Evolutionary conservation across 2,113 vertebrate genomes (phyloP), one percentile per base, ranked within the genome.

Genomic region (Cettia cetti): DNA sequence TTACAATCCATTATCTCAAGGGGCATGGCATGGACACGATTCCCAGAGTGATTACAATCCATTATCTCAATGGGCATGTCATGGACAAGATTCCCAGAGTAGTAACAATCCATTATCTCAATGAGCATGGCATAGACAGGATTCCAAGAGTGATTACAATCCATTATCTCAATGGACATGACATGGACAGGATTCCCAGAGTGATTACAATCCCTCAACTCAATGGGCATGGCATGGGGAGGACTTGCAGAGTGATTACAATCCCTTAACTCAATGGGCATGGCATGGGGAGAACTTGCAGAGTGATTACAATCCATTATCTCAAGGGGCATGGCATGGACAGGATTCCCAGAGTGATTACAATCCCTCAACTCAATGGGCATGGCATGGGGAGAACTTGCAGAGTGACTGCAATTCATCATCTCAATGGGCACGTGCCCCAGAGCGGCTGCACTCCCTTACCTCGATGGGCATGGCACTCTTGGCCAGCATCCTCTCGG

Each of bases 401-500:
- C 28, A 11, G 19, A 7, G 26, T 7, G 15, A 0, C 24, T 14
- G 11, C n/a, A 39, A 19, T 8, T 0, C 20, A 0, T 31, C 19
- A 24, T 0, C 13, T 1, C 7, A 5, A 99, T 99, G 2, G 99
- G 98, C 99, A 99, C 99, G 52, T n/a, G 98, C 98, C 40, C 26
- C 50, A 47, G n/a, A 22, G 40, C 40, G 13, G 40, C 40, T 42
- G 13, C 0, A 19, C 52, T 9, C 69, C 56, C 74, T 98, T 94
- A 99, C 99, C 98, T 99, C 99, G 6, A 99, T 99, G 3, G 99
- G 99, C 99, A 99, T 99, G 60, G 99, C 99, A 2, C 99, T 99
- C 90, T 99, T 99, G 71, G 99, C 99, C 96, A 99, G 90, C 99
- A 99, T 99, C 90, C 99, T 98, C 77, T 99, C 99, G 0, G 99